Percentiles rank a stretch among this genome's conserved stretches.
Evolutionary conservation across 2,797 vertebrate genomes (phyloP).

Genomic region (Discoglossus pictus): DNA sequence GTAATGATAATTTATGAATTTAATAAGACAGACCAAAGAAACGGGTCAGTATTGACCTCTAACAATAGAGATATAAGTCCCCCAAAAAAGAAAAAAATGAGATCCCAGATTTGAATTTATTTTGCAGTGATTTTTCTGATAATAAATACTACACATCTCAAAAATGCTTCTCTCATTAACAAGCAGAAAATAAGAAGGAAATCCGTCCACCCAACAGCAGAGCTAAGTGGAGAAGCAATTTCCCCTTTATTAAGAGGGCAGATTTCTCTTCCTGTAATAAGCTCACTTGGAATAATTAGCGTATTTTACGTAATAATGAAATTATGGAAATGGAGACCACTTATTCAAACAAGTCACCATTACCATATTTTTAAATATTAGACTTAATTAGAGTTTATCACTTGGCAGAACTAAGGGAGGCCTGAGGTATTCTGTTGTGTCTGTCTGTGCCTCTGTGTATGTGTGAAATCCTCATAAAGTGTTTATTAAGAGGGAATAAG

Average conservation of each 20-base stretch:
- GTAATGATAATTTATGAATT: too few relatives aligned
- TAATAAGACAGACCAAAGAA: too few relatives aligned
- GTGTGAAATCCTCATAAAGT: conserved; percentile 91
- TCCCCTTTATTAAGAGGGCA: conserved; percentile 92
- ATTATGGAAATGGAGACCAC: conserved; percentile 91
- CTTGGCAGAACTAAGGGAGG: conserved; percentile 83
- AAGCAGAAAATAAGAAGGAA: conserved; percentile 57
- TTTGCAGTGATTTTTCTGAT: too few relatives aligned
- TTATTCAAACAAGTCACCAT: conserved; percentile 90
- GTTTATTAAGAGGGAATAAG: conserved; percentile 98
- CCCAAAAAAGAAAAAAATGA: too few relatives aligned
- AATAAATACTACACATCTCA: neutral
- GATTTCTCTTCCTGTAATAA: conserved; percentile 91
- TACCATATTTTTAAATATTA: conserved; percentile 99
- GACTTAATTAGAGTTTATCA: conserved; percentile 97
- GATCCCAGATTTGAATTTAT: too few relatives aligned
- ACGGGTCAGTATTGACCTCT: too few relatives aligned
- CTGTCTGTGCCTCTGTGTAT: conserved; percentile 37
- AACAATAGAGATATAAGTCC: too few relatives aligned
- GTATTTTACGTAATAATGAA: conserved; percentile 97
- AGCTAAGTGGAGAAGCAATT: conserved; percentile 76
- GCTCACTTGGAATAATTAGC: conserved; percentile 94
- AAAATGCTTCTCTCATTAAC: neutral
- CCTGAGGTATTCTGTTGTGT: conserved; percentile 78
- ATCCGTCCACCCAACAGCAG: conserved; percentile 52